Evolutionary conservation across 2,888 invertebrate species (phyloP), one percentile per base, ranked within the genome.

Genomic region (Diplolepis rosae): DNA sequence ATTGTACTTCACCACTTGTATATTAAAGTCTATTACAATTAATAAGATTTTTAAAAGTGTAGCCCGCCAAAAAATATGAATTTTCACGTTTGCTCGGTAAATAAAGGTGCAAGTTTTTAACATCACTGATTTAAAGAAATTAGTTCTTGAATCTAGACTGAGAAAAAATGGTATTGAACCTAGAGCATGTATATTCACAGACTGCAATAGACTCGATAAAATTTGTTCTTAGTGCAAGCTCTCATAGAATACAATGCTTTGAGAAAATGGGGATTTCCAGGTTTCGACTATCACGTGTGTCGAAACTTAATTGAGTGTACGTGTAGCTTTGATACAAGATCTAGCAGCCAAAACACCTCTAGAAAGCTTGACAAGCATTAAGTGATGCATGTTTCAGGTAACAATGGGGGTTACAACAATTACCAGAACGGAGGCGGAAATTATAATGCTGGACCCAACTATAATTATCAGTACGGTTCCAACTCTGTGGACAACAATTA

Each of bases 371-470:
- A 39, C 39, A 61, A 61, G 18, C 30, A 28, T 32, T 30, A 66
- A 66, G 32, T 66, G 48, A 50, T 66, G 50, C 65, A 27, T 65
- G 22, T 75, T 77, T 69, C 66, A 83, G 84, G 84, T 39, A 85
- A 82, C 74, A 83, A 84, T 51, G 84, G 82, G 2, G 82, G 83
- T 39, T 84, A 85, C 78, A 83, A 82, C 72, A 83, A 83, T 75
- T 83, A 83, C n/a, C 82, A 76, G 24, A 70, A 77, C 42, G 68
- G 72, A 24, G 74, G 71, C 15, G 80, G 81, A 6, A 78, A 74
- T 69, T 81, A 79, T 71, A 83, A 83, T 67, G 65, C 56, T 9
- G 82, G 77, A 42, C 76, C 75, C 54, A 80, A 79, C 72, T 81
- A 83, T 68, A 83, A 83, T 71, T 83, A 86, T 65, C 86, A 83